A percentile compares a stretch with the other conserved stretches of the same genome.
These are phyloP conservation scores for Cephalopholis sonnerati DNA, from an alignment of 2,113 vertebrate species.

Conservation along the genomic window DNA sequence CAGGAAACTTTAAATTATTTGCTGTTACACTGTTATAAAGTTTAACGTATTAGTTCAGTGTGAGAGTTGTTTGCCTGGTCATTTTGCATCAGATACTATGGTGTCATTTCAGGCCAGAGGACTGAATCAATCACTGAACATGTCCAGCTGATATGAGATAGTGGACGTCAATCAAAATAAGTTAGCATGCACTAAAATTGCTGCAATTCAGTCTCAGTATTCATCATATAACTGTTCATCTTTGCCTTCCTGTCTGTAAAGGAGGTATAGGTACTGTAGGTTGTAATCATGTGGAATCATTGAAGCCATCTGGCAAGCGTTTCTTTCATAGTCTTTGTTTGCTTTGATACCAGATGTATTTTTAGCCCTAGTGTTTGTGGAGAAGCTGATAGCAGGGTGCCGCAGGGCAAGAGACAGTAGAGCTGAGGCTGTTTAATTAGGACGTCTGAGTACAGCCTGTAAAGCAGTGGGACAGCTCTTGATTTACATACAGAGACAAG, in stretches of 20 bases:
- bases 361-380: slow-evolving; percentile 73
- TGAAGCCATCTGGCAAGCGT: slow-evolving; percentile 27
- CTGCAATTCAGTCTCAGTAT: not conserved
- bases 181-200: not conserved
- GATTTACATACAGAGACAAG: slow-evolving; percentile 43
- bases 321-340: slow-evolving; percentile 51
- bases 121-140: slow-evolving; percentile 13
- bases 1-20: not conserved
- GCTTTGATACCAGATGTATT: slow-evolving; percentile 71
- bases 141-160: slow-evolving; percentile 1
- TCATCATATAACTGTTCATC: not conserved
- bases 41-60: not conserved
- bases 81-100: not conserved
- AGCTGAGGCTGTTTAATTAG: slow-evolving; percentile 53
- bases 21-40: not conserved
- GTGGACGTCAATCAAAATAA: not conserved
- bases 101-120: not conserved
- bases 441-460: slow-evolving; percentile 47
- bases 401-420: slow-evolving; percentile 45
- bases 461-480: slow-evolving; percentile 29
- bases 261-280: slow-evolving; percentile 7
- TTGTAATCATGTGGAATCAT: slow-evolving; percentile 45
- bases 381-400: slow-evolving; percentile 73
- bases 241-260: slow-evolving; percentile 16
- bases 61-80: not conserved